Conservation (phyloP, 2,113 vertebrate species). For the Sorex fumeus region DNA sequence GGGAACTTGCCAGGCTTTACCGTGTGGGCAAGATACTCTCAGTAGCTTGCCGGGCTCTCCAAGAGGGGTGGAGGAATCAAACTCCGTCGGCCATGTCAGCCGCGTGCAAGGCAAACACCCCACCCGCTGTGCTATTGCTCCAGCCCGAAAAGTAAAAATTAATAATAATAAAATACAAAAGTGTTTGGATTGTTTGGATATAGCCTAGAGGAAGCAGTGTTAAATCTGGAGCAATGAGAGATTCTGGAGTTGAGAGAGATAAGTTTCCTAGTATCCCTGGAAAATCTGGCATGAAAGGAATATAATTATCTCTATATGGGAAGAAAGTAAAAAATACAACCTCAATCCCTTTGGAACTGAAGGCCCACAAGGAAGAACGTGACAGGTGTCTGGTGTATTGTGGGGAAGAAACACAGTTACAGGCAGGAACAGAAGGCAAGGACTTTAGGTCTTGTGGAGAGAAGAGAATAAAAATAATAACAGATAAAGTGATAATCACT, state of each 20-base stretch:
- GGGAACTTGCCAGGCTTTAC: no score
- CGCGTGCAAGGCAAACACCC: no score
- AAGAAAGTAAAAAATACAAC: neutral
- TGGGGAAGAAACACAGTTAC: neutral
- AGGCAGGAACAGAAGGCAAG: neutral
- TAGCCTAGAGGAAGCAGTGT: neutral
- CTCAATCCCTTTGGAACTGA: neutral
- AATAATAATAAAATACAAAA: conserved; percentile 11
- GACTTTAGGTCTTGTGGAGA: neutral
- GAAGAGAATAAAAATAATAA: neutral
- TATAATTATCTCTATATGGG: neutral
- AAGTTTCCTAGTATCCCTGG: neutral
- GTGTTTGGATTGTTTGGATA: neutral
- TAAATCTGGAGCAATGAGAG: neutral
- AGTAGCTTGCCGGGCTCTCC: no score
- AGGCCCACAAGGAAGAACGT: neutral
- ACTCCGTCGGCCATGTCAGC: no score
- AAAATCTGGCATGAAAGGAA: neutral
- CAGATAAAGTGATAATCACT: neutral
- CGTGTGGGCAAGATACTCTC: no score
- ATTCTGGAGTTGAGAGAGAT: neutral
- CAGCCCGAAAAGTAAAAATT: neutral
- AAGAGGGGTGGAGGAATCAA: no score
- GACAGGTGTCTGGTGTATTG: neutral
- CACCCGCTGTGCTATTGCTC: no score